phyloP scores from a whole-genome alignment of 2,888 invertebrate species.

The Rhaphigaster nebulosa region DNA sequence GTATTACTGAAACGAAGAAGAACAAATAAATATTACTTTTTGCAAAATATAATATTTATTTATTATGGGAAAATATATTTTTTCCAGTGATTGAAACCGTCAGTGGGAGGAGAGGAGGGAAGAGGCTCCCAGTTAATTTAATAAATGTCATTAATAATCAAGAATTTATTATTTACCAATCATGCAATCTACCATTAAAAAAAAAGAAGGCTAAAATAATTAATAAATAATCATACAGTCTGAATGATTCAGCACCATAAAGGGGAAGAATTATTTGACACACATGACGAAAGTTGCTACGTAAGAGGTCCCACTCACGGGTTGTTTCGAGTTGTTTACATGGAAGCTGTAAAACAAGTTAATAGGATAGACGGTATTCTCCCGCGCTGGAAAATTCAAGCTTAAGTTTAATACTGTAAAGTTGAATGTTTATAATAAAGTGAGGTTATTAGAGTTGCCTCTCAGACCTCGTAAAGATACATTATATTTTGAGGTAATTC shows the following conservation, averaged over 20 bases:
- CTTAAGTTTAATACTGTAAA: neutral
- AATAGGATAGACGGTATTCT: neutral
- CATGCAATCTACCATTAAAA: no score
- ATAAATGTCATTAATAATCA: no score
- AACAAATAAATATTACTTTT: no score
- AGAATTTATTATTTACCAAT: no score
- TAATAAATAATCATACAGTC: no score
- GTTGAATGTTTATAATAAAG: slow-evolving; percentile 1
- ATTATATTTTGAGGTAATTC: slow-evolving; percentile 1
- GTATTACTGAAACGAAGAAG: no score
- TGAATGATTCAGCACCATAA: neutral
- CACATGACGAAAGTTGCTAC: neutral
- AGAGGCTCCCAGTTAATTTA: no score
- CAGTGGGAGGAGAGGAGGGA: no score
- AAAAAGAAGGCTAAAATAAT: no score
- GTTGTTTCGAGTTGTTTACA: neutral
- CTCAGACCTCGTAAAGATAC: neutral
- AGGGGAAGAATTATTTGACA: neutral
- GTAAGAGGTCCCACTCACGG: neutral
- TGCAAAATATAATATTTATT: no score
- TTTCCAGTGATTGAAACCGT: no score
- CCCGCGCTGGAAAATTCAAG: neutral
- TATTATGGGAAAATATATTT: no score
- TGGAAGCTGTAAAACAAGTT: neutral
- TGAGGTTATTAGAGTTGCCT: slow-evolving; percentile 18